Conservation (phyloP, 2,797 vertebrate genomes). For the Gymnoscopelus braueri region DNA sequence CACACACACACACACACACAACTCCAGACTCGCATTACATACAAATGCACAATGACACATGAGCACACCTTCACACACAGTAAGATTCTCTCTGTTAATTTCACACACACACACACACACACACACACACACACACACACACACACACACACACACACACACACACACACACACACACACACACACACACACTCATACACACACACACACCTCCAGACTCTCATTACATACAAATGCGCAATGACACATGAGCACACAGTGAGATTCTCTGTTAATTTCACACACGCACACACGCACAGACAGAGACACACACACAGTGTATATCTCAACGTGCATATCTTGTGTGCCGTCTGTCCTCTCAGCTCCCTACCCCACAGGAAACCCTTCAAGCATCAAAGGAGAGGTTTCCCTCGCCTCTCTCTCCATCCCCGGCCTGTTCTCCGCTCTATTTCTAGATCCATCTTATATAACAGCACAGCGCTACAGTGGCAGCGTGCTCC, state of each 20-base stretch:
- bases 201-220: background rate
- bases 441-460: slow-evolving; percentile 72
- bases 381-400: slow-evolving; percentile 61
- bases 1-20: slow-evolving; percentile 15
- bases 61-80: too few relatives aligned
- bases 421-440: slow-evolving; percentile 49
- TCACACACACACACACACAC: slow-evolving; percentile 3
- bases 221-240: background rate
- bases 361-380: slow-evolving; percentile 27
- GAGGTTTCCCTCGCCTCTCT: slow-evolving; percentile 72
- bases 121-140: background rate
- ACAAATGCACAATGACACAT: background rate
- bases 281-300: background rate
- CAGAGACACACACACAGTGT: too few relatives aligned
- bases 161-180: background rate
- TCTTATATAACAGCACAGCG: slow-evolving; percentile 72
- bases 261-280: background rate
- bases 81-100: too few relatives aligned
- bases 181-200: slow-evolving; percentile 6
- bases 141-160: background rate
- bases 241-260: background rate
- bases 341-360: slow-evolving; percentile 45
- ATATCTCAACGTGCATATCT: slow-evolving; percentile 55
- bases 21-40: background rate
- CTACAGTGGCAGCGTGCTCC: background rate